phyloP scores from a whole-genome alignment of 2,113 vertebrate genomes.

The Myrmecobius fasciatus region DNA sequence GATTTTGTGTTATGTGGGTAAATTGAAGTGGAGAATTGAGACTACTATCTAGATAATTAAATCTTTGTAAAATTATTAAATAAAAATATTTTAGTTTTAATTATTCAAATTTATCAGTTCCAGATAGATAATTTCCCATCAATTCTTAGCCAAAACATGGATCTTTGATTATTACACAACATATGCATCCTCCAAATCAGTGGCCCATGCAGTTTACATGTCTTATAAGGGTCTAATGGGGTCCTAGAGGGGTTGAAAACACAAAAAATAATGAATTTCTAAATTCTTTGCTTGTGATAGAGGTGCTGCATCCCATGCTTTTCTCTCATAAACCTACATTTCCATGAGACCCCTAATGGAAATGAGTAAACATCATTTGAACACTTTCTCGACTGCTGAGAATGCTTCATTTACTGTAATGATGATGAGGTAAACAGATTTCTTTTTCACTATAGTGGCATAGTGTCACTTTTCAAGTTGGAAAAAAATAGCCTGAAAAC shows the following conservation, averaged over 20 bases:
- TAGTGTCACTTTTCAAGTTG: background rate
- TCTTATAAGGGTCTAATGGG: slow-evolving; percentile 4
- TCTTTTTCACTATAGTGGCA: slow-evolving; percentile 50
- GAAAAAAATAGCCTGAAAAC: slow-evolving; percentile 50
- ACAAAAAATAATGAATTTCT: slow-evolving; percentile 14
- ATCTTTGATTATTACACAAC: background rate
- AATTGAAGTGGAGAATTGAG: slow-evolving; percentile 24
- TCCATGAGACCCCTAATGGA: slow-evolving; percentile 11
- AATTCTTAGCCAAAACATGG: background rate
- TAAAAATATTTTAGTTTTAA: background rate
- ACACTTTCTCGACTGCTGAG: background rate
- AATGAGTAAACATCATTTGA: background rate
- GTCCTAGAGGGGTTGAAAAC: background rate
- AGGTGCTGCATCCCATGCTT: background rate
- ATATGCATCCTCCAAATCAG: background rate
- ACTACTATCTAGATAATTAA: slow-evolving; percentile 15
- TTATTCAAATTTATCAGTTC: background rate
- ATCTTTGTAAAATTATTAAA: background rate
- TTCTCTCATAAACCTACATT: background rate
- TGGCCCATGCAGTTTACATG: background rate
- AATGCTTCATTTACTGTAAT: slow-evolving; percentile 16
- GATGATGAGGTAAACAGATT: slow-evolving; percentile 28
- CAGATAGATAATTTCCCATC: background rate
- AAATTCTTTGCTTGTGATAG: background rate
- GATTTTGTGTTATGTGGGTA: slow-evolving; percentile 4